Percentiles rank a stretch among this genome's conserved stretches.
phyloP scores from a whole-genome alignment of 1,140 invertebrate species.

The Trichogramma pretiosum region DNA sequence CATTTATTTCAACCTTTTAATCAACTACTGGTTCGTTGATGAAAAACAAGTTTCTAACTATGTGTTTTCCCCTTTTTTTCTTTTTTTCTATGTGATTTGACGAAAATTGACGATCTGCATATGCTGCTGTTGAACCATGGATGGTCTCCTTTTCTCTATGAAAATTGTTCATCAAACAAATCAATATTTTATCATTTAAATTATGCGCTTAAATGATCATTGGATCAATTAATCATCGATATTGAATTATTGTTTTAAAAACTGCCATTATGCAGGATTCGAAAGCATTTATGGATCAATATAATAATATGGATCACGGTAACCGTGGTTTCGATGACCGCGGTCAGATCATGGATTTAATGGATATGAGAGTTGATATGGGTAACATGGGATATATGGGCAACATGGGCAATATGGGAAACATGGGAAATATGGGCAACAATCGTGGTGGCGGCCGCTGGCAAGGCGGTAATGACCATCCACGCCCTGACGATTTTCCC shows the following conservation, averaged over 20 bases:
- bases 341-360: constrained; percentile 44
- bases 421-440: constrained; percentile 20
- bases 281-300: constrained; percentile 45
- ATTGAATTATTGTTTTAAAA: background rate
- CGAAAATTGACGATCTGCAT: constrained; percentile 46
- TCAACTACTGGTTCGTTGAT: constrained; percentile 1
- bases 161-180: no score
- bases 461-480: constrained; percentile 36
- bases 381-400: constrained; percentile 32
- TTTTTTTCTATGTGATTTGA: constrained; percentile 49
- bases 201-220: background rate
- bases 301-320: constrained; percentile 43
- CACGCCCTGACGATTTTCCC: constrained; percentile 44
- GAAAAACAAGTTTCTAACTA: constrained; percentile 37
- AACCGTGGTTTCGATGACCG: constrained; percentile 42
- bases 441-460: constrained; percentile 32
- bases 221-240: constrained; percentile 1
- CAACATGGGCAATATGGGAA: constrained; percentile 21
- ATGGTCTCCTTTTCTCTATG: constrained; percentile 29
- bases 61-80: constrained; percentile 46
- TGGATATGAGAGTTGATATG: constrained; percentile 47
- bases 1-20: no score
- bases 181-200: constrained; percentile 15
- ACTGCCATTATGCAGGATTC: constrained; percentile 31
- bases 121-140: constrained; percentile 46